phyloP scores from a whole-genome alignment of 2,113 vertebrate species.

The Scomber colias region DNA sequence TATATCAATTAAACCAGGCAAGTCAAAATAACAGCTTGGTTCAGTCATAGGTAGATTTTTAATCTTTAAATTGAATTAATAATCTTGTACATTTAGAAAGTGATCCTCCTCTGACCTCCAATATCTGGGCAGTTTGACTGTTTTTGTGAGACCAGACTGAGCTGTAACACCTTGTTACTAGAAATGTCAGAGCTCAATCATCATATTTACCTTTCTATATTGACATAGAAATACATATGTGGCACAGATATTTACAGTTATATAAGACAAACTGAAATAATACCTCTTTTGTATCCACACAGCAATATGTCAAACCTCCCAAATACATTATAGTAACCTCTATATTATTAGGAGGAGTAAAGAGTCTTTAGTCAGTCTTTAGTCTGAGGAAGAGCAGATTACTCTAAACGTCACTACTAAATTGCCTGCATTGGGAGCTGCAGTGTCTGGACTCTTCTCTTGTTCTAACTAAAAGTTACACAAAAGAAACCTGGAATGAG shows the following conservation, averaged over 20 bases:
- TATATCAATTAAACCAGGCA: neutral
- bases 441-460: too few species aligned
- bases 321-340: neutral
- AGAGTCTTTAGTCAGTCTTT: too few species aligned
- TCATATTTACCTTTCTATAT: constrained; percentile 64
- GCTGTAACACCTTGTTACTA: constrained; percentile 63
- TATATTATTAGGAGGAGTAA: neutral
- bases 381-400: too few species aligned
- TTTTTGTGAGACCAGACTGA: constrained; percentile 7
- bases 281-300: constrained; percentile 25
- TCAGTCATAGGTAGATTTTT: neutral
- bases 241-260: constrained; percentile 28
- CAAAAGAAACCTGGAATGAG: too few species aligned
- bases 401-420: too few species aligned
- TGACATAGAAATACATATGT: constrained; percentile 51
- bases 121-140: neutral
- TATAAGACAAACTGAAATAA: constrained; percentile 12
- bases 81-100: neutral
- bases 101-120: constrained; percentile 11
- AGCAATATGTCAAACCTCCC: neutral
- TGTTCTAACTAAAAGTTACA: too few species aligned
- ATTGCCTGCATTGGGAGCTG: too few species aligned
- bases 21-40: neutral
- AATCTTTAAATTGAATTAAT: neutral
- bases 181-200: constrained; percentile 40